These are phyloP conservation scores for Drusus annulatus DNA, from an alignment of 1,140 invertebrate species.

Conservation along the genomic window DNA sequence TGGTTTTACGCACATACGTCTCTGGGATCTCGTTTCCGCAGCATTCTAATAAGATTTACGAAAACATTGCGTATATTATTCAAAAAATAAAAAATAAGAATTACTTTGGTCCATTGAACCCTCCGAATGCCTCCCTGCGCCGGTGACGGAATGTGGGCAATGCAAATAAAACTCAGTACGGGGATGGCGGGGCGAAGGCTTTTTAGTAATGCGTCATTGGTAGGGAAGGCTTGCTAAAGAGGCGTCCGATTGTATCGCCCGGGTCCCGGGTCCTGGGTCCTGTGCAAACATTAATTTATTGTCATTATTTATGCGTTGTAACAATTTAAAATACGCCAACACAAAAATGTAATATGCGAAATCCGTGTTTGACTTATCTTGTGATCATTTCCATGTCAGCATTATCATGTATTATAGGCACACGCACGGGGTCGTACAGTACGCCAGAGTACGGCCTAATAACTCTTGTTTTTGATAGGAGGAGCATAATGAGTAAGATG, in stretches of 20 bases:
- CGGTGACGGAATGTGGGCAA: slow-evolving; percentile 54
- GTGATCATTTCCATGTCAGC: neutral
- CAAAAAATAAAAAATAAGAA: too few relatives aligned
- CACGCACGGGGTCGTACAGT: too few relatives aligned
- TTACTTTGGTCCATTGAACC: too few relatives aligned
- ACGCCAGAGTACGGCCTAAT: too few relatives aligned
- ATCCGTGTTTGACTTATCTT: slow-evolving; percentile 28
- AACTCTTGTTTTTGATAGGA: too few relatives aligned
- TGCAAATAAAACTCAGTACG: slow-evolving; percentile 55
- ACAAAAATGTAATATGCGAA: slow-evolving; percentile 13
- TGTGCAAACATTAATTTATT: slow-evolving; percentile 47
- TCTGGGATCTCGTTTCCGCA: too few relatives aligned
- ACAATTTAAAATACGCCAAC: slow-evolving; percentile 30
- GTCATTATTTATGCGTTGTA: slow-evolving; percentile 30
- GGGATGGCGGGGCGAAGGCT: slow-evolving; percentile 31
- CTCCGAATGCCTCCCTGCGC: slow-evolving; percentile 1
- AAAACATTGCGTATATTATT: too few relatives aligned
- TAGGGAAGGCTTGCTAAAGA: slow-evolving; percentile 32
- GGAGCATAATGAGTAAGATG: too few relatives aligned
- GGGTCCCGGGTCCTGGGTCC: slow-evolving; percentile 12
- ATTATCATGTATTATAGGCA: neutral
- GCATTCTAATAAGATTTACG: too few relatives aligned
- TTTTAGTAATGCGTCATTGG: slow-evolving; percentile 39
- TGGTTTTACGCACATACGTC: too few relatives aligned
- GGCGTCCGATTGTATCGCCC: slow-evolving; percentile 40